A percentile compares a stretch with the other conserved stretches of the same genome.
These are phyloP conservation scores for Arctopsyche grandis DNA, from an alignment of 1,140 invertebrate species.

Conservation along the genomic window DNA sequence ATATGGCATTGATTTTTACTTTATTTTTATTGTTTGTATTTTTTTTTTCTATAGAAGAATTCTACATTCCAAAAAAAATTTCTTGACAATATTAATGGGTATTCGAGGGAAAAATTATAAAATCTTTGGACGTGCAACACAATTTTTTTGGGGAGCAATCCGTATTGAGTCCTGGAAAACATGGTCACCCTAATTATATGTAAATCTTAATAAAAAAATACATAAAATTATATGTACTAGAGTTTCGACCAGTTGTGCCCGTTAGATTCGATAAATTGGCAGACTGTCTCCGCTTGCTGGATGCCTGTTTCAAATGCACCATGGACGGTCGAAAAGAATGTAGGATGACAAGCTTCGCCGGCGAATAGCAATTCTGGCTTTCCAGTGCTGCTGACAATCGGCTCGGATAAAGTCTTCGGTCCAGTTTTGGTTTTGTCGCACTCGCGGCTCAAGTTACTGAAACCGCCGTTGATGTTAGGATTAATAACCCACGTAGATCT, in stretches of 20 bases:
- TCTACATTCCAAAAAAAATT: too few species aligned
- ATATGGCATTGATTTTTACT: too few species aligned
- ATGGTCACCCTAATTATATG: too few species aligned
- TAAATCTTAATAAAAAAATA: too few species aligned
- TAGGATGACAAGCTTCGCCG: conserved; percentile 77
- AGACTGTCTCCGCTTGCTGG: conserved; percentile 60
- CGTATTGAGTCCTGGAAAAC: too few species aligned
- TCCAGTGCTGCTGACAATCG: conserved; percentile 55
- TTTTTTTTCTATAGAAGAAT: too few species aligned
- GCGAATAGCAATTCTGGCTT: conserved; percentile 73
- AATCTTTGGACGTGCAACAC: too few species aligned
- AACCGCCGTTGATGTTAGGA: conserved; percentile 72
- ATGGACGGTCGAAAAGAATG: conserved; percentile 79
- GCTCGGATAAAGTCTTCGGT: conserved; percentile 59
- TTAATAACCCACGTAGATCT: conserved; percentile 75
- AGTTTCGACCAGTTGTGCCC: not conserved
- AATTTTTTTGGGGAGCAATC: too few species aligned
- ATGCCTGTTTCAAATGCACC: conserved; percentile 72
- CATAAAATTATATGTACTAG: too few species aligned
- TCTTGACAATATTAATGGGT: too few species aligned
- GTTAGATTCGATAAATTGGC: not conserved
- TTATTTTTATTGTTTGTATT: too few species aligned
- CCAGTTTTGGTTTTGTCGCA: conserved; percentile 63
- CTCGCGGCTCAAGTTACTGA: conserved; percentile 68
- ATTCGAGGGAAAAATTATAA: too few species aligned